phyloP scores from a whole-genome alignment of 92 coral and sea anemone species.

The Parazoanthus atlanticus region DNA sequence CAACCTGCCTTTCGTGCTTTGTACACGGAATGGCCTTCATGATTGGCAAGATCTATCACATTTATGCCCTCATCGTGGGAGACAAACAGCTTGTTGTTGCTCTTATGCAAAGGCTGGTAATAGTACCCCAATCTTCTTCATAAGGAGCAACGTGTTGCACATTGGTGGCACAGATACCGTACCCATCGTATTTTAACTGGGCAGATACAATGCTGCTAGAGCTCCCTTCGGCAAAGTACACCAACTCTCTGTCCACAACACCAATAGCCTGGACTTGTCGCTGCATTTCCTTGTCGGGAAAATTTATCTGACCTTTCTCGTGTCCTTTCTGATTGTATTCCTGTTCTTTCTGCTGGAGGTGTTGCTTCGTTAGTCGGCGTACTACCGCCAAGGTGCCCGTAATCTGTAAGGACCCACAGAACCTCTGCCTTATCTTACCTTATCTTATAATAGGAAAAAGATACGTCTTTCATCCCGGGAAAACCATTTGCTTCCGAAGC shows the following conservation, averaged over 20 bases:
- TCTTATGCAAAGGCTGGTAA: too few species aligned
- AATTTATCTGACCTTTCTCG: conserved; percentile 40
- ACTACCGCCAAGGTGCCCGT: conserved; percentile 42
- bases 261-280: conserved; percentile 41
- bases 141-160: conserved; percentile 37
- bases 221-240: conserved; percentile 41
- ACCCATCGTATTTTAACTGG: conserved; percentile 47
- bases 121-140: too few species aligned
- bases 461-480: too few species aligned
- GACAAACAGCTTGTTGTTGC: too few species aligned
- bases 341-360: conserved; percentile 38
- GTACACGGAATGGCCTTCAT: neutral
- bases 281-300: conserved; percentile 33
- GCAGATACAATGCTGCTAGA: conserved; percentile 23
- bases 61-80: conserved; percentile 41
- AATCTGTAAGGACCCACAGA: conserved; percentile 38
- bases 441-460: too few species aligned
- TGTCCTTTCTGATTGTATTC: conserved; percentile 33
- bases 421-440: too few species aligned
- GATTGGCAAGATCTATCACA: neutral
- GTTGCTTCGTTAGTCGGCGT: conserved; percentile 36
- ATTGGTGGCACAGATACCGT: conserved; percentile 43
- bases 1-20: too few species aligned
- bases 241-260: conserved; percentile 7
- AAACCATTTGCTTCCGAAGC: too few species aligned